These are phyloP conservation scores for Labroides dimidiatus DNA, from an alignment of 2,797 vertebrate genomes.

Conservation along the genomic window DNA sequence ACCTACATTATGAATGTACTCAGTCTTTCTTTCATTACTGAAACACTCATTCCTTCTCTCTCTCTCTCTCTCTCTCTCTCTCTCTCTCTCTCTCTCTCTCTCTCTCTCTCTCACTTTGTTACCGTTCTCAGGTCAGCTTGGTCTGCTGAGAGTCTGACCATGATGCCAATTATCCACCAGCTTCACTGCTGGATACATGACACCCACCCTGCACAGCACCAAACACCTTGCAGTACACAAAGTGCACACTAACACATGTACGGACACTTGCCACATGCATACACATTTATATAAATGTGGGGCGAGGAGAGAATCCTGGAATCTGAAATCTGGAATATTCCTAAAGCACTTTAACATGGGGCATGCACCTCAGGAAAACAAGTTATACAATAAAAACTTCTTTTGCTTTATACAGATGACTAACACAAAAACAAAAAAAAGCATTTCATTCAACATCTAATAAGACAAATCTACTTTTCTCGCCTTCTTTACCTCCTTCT, in stretches of 20 bases:
- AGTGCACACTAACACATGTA: not conserved
- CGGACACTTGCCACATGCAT: conserved; percentile 35
- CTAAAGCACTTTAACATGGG: not conserved
- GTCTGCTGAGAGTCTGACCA: conserved; percentile 69
- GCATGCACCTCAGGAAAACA: not conserved
- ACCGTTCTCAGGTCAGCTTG: conserved; percentile 68
- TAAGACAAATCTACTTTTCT: conserved; percentile 62
- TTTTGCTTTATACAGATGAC: not conserved
- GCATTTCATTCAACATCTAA: conserved; percentile 50
- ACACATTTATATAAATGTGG: conserved; percentile 29
- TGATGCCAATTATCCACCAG: conserved; percentile 78
- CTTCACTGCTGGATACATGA: conserved; percentile 69
- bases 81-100: conserved; percentile 52
- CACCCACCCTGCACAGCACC: conserved; percentile 53
- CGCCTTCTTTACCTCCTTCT: conserved; percentile 52
- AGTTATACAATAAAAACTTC: not conserved
- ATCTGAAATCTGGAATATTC: not conserved
- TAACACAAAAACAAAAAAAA: conserved; percentile 15
- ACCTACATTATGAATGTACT: conserved; percentile 66
- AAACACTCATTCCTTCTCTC: conserved; percentile 44
- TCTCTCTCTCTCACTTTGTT: conserved; percentile 57
- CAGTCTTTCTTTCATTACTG: conserved; percentile 61
- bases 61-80: conserved; percentile 51
- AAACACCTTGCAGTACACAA: conserved; percentile 31
- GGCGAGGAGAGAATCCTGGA: conserved; percentile 4